These are phyloP conservation scores for Calcarius ornatus DNA, from an alignment of 2,113 vertebrate genomes.

Conservation along the genomic window DNA sequence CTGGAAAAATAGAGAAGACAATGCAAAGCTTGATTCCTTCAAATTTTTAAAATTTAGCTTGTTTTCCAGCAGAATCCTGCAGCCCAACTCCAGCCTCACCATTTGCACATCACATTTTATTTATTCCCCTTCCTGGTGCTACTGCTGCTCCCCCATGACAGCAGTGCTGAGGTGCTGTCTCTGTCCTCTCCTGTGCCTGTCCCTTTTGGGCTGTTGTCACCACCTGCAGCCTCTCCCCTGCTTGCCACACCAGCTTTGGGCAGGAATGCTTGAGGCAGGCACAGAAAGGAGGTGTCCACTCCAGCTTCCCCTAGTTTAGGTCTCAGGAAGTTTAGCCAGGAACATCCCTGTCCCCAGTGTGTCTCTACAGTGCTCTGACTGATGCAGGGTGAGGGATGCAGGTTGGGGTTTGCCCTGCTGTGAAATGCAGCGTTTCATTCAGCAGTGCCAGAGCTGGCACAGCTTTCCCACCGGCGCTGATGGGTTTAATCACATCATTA, in stretches of 20 bases:
- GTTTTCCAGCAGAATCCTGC: background rate
- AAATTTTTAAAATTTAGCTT: background rate
- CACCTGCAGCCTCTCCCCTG: background rate
- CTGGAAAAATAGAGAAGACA: background rate
- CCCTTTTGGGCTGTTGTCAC: background rate
- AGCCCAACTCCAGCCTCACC: background rate
- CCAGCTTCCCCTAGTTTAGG: background rate
- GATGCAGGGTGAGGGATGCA: no score
- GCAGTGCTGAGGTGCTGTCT: accelerated
- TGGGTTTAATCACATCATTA: slow-evolving; percentile 60
- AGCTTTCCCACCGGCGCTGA: slow-evolving; percentile 2
- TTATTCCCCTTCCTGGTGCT: background rate
- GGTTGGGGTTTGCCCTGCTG: background rate
- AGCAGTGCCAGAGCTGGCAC: background rate
- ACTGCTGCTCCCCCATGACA: background rate
- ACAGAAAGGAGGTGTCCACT: background rate
- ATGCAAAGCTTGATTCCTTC: background rate
- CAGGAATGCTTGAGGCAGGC: background rate
- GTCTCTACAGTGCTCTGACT: background rate
- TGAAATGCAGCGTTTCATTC: background rate
- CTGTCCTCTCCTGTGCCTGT: background rate
- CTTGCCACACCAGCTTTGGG: background rate
- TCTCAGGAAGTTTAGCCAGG: background rate
- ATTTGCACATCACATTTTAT: background rate
- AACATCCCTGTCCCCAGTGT: accelerated